Evolutionary conservation across 2,888 invertebrate genomes (phyloP).

Genomic region (Choreutis nemorana): DNA sequence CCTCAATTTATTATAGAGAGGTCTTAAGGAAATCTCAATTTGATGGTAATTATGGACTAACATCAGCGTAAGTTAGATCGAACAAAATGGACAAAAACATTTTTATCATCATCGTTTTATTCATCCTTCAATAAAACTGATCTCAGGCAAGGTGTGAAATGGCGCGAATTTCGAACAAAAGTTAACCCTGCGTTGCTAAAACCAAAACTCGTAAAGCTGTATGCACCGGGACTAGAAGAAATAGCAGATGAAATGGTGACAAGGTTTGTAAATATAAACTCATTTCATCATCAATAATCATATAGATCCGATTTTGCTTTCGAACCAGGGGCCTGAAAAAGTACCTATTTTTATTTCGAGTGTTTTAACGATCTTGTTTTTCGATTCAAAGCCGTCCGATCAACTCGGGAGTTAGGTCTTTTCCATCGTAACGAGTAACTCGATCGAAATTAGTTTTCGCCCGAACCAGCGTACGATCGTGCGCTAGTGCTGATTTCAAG

Average conservation of each 20-base stretch:
- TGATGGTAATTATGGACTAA: slow-evolving; percentile 40
- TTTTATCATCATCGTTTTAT: neutral
- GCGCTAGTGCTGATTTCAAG: too few relatives aligned
- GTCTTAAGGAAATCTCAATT: slow-evolving; percentile 29
- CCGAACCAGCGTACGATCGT: too few relatives aligned
- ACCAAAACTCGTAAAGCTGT: slow-evolving; percentile 64
- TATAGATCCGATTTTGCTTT: too few relatives aligned
- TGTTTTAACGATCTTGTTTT: too few relatives aligned
- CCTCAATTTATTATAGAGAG: slow-evolving; percentile 39
- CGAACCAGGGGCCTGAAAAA: too few relatives aligned
- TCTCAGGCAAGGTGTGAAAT: slow-evolving; percentile 68
- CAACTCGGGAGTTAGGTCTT: too few relatives aligned
- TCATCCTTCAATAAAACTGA: neutral
- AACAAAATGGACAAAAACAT: neutral
- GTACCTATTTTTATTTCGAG: too few relatives aligned
- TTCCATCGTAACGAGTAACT: too few relatives aligned
- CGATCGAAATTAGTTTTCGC: too few relatives aligned
- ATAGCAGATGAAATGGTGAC: slow-evolving; percentile 48
- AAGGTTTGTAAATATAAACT: too few relatives aligned
- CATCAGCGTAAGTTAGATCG: slow-evolving; percentile 45
- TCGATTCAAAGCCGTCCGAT: too few relatives aligned
- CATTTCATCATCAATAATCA: too few relatives aligned
- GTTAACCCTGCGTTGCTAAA: slow-evolving; percentile 73
- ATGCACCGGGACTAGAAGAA: slow-evolving; percentile 50
- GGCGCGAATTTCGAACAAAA: slow-evolving; percentile 71